Conservation (phyloP, 2,888 invertebrate genomes). For the Megastigmus dorsalis region DNA sequence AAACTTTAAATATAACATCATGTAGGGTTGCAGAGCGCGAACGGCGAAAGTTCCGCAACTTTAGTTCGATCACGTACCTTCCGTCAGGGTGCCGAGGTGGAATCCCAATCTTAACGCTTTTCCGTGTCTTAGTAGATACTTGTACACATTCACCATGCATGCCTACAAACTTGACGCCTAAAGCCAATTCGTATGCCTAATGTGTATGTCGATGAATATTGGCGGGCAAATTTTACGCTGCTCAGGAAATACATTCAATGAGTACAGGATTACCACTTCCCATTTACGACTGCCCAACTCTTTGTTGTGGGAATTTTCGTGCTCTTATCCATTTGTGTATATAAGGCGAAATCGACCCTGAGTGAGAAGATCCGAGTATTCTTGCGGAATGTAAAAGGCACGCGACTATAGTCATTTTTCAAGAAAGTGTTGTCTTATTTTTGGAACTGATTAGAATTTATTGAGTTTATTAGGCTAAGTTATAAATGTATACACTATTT, state of each 20-base stretch:
- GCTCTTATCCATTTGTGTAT: constrained; percentile 15
- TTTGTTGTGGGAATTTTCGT: background rate
- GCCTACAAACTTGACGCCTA: background rate
- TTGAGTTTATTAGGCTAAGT: too few species aligned
- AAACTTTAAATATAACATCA: constrained; percentile 20
- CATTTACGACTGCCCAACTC: background rate
- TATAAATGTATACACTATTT: too few species aligned
- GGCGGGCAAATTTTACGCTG: constrained; percentile 1
- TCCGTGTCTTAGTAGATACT: background rate
- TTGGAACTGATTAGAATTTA: too few species aligned
- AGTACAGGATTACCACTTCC: constrained; percentile 2
- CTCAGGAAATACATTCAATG: background rate
- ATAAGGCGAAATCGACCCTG: constrained; percentile 3
- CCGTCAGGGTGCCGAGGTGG: constrained; percentile 27
- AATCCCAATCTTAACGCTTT: constrained; percentile 21
- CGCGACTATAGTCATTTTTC: too few species aligned
- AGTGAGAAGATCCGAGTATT: background rate
- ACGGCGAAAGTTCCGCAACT: constrained; percentile 33
- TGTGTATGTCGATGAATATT: background rate
- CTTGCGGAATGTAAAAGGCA: background rate
- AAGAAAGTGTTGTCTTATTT: too few species aligned
- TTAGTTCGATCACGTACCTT: constrained; percentile 34
- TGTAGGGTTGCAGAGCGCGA: background rate
- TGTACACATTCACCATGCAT: background rate
- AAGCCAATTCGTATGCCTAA: constrained; percentile 31